Conservation (phyloP, 2,797 vertebrate genomes). For the Diplodus sargus region DNA sequence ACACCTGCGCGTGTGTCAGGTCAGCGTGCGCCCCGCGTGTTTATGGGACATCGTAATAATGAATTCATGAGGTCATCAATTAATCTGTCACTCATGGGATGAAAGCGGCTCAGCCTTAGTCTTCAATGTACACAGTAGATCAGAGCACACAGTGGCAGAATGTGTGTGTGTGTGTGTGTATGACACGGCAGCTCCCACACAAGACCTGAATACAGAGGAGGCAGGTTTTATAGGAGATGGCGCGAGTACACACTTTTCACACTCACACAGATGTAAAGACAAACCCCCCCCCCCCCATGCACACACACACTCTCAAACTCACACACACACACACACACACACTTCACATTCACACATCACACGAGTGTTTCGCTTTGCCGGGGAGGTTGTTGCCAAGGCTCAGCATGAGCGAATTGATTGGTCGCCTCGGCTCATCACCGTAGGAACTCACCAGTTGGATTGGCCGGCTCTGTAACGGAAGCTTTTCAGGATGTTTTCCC, state of each 20-base stretch:
- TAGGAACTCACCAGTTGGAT: conserved; percentile 78
- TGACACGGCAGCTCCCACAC: conserved; percentile 42
- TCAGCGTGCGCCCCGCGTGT: conserved; percentile 19
- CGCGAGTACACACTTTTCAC: conserved; percentile 44
- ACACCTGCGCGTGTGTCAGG: conserved; percentile 56
- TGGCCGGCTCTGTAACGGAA: conserved; percentile 74
- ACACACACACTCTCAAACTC: no score
- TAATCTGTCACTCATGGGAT: conserved; percentile 67
- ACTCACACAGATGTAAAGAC: conserved; percentile 65
- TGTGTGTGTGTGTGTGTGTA: not conserved
- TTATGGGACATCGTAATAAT: conserved; percentile 58
- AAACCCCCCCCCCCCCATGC: conserved; percentile 1
- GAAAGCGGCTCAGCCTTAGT: conserved; percentile 55
- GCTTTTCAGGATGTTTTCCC: conserved; percentile 74
- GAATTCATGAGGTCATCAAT: conserved; percentile 74
- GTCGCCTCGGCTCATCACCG: conserved; percentile 80
- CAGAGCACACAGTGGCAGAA: conserved; percentile 42
- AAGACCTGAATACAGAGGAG: conserved; percentile 63
- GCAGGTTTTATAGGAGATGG: conserved; percentile 53
- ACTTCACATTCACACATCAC: conserved; percentile 52
- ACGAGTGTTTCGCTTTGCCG: conserved; percentile 69
- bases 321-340: conserved; percentile 14
- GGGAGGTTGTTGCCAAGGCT: conserved; percentile 88
- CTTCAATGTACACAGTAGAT: conserved; percentile 58
- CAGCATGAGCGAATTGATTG: conserved; percentile 83